Conservation (phyloP, 2,113 vertebrate species). For the Taxidea taxus region DNA sequence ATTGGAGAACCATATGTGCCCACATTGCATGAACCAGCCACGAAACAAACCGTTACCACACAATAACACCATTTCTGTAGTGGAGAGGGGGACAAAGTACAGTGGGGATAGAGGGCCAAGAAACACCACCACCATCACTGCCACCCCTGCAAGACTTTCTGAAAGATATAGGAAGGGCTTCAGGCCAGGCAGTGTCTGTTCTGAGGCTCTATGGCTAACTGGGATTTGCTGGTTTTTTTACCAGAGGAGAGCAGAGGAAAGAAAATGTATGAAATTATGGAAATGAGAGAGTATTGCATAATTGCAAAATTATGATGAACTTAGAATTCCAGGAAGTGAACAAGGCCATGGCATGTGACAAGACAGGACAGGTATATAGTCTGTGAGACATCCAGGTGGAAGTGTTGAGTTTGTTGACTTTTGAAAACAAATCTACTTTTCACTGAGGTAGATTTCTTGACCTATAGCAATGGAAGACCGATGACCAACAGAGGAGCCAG, state of each 20-base stretch:
- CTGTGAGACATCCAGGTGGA: background rate
- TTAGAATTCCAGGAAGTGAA: constrained; percentile 19
- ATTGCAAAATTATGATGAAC: background rate
- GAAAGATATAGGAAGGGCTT: background rate
- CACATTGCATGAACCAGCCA: background rate
- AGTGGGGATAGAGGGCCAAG: background rate
- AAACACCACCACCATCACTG: background rate
- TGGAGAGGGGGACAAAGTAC: background rate
- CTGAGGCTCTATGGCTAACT: background rate
- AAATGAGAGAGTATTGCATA: background rate
- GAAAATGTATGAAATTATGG: background rate
- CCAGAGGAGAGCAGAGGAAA: background rate
- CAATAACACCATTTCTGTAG: background rate
- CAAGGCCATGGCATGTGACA: background rate
- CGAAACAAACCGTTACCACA: background rate
- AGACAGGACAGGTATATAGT: background rate
- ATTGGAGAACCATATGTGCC: background rate
- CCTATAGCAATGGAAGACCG: background rate
- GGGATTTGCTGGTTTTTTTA: background rate
- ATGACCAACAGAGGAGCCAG: background rate
- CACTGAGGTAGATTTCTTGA: background rate
- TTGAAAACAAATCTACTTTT: background rate
- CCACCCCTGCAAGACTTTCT: background rate
- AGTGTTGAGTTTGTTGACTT: background rate
- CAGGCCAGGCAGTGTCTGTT: background rate